Evolutionary conservation across 2,113 vertebrate genomes (phyloP), one percentile per base, ranked within the genome.

Genomic region (Vidua chalybeata): DNA sequence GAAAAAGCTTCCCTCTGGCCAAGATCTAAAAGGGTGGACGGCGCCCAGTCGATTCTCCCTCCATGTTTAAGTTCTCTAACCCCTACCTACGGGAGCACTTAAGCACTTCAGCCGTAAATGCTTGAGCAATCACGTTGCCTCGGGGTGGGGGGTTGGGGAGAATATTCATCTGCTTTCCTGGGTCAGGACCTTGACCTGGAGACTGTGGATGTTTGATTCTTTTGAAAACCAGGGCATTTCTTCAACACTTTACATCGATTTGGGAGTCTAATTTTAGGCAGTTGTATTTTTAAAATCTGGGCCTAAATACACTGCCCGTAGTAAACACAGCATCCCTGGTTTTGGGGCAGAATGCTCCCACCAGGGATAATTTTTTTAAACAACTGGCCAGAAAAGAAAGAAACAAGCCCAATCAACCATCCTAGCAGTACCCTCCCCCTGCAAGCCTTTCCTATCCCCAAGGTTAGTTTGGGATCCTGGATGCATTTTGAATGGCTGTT

Each of bases 401-500:
- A 84, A 84, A 45, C 35, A 37, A 72, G 51, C 49, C 35, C 6
- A 13, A 78, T 8, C 52, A 81, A 23, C 72, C 27, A 22, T 31
- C n/a, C 28, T 0, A 2, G 61, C 26, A 61, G 64, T 46, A 84
- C 68, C 68, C 68, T 76, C 79, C 88, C 90, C 85, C 92, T 7
- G 0, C 72, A 52, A 90, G 69, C 52, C 26, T 89, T 92, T 78
- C 80, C 56, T 89, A 39, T 90, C 89, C 95, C 56, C 86, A 72
- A 96, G 96, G 94, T 91, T 92, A 67, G 76, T 92, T 90, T 87
- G 80, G 77, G 83, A 89, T 55, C 84, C 69, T 26, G 64, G 45
- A 20, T 95, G 41, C 39, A 2, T 93, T 96, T 87, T 95, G 93
- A 94, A 89, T 89, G 74, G 91, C 94, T 91, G 87, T 87, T 96